These are phyloP conservation scores for Boloria selene DNA, from an alignment of 2,888 invertebrate genomes.

Conservation along the genomic window DNA sequence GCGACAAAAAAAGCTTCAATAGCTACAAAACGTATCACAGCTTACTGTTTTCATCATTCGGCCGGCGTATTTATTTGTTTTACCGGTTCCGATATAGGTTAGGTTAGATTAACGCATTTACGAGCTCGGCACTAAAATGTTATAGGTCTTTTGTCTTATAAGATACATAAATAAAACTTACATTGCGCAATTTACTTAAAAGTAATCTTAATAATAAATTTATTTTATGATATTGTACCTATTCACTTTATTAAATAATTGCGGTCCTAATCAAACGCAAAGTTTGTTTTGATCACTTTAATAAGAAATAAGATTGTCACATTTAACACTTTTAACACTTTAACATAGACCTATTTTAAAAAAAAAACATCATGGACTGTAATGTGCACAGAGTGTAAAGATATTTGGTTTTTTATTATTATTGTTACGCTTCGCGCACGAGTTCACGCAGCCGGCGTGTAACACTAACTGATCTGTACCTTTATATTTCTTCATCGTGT, in stretches of 20 bases:
- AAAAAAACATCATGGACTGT: not conserved
- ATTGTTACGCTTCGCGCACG: slow-evolving; percentile 6
- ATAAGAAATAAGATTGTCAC: not conserved
- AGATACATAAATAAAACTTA: too few species aligned
- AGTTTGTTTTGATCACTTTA: not conserved
- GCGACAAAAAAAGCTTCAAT: slow-evolving; percentile 6
- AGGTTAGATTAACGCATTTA: slow-evolving; percentile 1
- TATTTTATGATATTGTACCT: too few species aligned
- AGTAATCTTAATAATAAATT: too few species aligned
- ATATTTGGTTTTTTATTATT: not conserved
- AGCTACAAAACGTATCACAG: not conserved
- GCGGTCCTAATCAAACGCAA: too few species aligned
- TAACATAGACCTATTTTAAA: not conserved
- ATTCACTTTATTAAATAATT: too few species aligned
- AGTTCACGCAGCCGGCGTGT: slow-evolving; percentile 10
- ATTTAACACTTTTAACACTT: not conserved
- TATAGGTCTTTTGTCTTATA: not conserved
- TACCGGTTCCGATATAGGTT: slow-evolving; percentile 19
- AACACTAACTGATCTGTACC: slow-evolving; percentile 12
- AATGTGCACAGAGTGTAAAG: slow-evolving; percentile 7
- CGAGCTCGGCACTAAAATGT: not conserved
- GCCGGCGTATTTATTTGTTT: slow-evolving; percentile 26
- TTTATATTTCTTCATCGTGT: slow-evolving; percentile 18
- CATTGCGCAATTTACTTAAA: too few species aligned
- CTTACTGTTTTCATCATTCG: slow-evolving; percentile 18